phyloP scores from a whole-genome alignment of 1,140 invertebrate genomes.

The Andrena cerasifolii region DNA sequence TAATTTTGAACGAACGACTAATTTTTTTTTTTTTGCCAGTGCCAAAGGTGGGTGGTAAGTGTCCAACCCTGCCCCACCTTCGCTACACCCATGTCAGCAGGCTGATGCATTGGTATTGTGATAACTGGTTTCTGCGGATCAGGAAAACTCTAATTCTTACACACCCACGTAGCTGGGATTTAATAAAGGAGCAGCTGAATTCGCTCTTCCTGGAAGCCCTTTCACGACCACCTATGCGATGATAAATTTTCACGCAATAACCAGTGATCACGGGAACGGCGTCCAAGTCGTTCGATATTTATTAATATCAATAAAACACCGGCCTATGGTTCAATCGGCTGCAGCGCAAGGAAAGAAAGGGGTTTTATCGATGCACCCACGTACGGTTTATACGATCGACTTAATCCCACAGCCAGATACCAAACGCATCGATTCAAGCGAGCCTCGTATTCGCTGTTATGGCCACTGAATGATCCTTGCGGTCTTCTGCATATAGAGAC shows the following conservation, averaged over 20 bases:
- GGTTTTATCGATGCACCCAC: constrained; percentile 56
- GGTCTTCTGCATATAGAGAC: constrained; percentile 31
- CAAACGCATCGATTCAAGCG: constrained; percentile 53
- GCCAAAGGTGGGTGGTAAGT: too few species aligned
- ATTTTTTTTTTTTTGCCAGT: too few species aligned
- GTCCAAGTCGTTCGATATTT: constrained; percentile 36
- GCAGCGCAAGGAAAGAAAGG: constrained; percentile 1
- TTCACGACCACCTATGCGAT: constrained; percentile 16
- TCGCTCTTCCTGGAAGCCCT: not conserved
- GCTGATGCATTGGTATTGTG: too few species aligned
- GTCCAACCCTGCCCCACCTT: too few species aligned
- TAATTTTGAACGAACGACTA: too few species aligned
- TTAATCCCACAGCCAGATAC: constrained; percentile 53
- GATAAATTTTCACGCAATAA: constrained; percentile 53
- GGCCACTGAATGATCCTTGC: constrained; percentile 54
- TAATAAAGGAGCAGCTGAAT: not conserved
- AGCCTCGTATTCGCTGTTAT: constrained; percentile 49
- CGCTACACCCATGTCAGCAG: too few species aligned
- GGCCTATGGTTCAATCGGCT: not conserved
- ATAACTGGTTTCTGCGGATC: too few species aligned
- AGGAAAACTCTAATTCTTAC: too few species aligned
- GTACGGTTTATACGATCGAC: constrained; percentile 54
- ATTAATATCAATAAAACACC: constrained; percentile 59
- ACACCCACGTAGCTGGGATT: not conserved
- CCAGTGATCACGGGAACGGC: constrained; percentile 13